Conservation (phyloP, 37 sponge, comb jelly and placozoan genomes). For the Oopsacas minuta region DNA sequence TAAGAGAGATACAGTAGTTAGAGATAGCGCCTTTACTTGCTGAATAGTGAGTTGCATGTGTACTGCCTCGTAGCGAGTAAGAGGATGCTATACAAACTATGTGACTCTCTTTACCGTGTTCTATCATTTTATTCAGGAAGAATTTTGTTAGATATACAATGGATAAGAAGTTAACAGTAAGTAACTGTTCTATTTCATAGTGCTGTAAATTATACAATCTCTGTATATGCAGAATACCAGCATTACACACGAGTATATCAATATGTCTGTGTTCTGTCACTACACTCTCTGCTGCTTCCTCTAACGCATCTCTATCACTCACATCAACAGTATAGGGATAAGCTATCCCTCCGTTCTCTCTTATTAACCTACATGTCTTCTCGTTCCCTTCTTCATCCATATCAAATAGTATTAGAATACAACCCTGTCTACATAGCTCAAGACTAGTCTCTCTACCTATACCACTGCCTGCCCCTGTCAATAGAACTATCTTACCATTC, state of each 20-base stretch:
- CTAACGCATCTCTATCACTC: not conserved
- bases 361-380: not conserved
- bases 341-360: not conserved
- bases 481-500: not conserved
- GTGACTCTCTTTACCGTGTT: not conserved
- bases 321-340: not conserved
- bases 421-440: not conserved
- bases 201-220: not conserved
- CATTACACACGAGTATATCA: constrained; percentile 6
- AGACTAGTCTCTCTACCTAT: not conserved
- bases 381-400: not conserved
- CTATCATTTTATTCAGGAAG: not conserved
- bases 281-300: not conserved
- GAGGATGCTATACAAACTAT: not conserved
- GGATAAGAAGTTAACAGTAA: not conserved
- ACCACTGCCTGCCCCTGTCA: not conserved
- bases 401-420: not conserved
- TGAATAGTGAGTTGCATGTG: not conserved
- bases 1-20: not conserved
- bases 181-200: not conserved
- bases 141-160: not conserved
- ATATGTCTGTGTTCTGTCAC: not conserved
- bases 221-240: not conserved
- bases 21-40: not conserved
- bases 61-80: not conserved